Evolutionary conservation across 1,140 invertebrate genomes (phyloP).

Genomic region (Ylistrum balloti): DNA sequence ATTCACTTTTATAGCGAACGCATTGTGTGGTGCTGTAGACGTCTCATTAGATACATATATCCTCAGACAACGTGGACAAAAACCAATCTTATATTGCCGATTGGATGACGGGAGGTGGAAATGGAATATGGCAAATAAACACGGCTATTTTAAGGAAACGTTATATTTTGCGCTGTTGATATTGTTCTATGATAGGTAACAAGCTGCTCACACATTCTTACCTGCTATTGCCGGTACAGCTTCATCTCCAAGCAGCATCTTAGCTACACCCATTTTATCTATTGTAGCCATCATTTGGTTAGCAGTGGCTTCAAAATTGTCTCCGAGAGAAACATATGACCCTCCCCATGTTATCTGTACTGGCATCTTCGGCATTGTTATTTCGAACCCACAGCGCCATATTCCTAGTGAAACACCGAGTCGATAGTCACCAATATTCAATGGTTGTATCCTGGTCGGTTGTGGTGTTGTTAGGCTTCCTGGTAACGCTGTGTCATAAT

Average conservation of each 20-base stretch:
- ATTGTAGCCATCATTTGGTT: not conserved
- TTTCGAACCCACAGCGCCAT: not conserved
- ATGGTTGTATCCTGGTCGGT: not conserved
- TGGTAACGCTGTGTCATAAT: not conserved
- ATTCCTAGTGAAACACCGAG: not conserved
- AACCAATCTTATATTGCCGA: no score
- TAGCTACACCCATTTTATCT: not conserved
- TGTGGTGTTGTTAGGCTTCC: not conserved
- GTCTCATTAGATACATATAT: no score
- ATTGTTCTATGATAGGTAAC: no score
- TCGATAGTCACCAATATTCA: not conserved
- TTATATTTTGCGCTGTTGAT: no score
- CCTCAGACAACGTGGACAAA: no score
- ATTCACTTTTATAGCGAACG: no score
- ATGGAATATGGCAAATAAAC: no score
- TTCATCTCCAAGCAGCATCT: not conserved
- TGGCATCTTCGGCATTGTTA: not conserved
- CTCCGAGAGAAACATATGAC: not conserved
- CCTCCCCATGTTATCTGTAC: not conserved
- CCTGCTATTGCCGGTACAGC: not conserved
- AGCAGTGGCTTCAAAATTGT: not conserved
- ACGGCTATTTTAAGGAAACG: no score
- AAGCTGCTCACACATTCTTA: not conserved
- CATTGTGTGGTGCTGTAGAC: no score
- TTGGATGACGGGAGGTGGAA: no score